Percentiles rank a stretch among this genome's conserved stretches.
Conservation (phyloP, 1,140 invertebrate genomes). For the Pseudomyrmex sp. region DNA sequence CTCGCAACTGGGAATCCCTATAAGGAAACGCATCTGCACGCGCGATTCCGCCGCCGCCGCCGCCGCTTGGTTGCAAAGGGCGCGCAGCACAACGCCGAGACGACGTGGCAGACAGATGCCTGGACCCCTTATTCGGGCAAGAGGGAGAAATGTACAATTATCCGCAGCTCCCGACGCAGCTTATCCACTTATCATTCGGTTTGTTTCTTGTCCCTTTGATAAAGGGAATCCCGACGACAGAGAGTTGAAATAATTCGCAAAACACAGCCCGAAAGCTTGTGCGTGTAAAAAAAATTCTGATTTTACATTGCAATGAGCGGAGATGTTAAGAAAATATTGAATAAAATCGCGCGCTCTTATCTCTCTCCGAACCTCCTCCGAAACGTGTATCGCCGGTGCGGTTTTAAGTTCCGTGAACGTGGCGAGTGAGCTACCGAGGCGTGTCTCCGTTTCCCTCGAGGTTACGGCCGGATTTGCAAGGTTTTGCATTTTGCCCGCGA, state of each 20-base stretch:
- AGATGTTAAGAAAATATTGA: not conserved
- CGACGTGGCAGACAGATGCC: slow-evolving; percentile 66
- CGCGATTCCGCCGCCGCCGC: slow-evolving; percentile 58
- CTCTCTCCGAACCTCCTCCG: slow-evolving; percentile 20
- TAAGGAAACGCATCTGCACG: slow-evolving; percentile 79
- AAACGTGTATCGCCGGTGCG: slow-evolving; percentile 43
- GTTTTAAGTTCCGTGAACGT: slow-evolving; percentile 58
- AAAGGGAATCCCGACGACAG: not conserved
- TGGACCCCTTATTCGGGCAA: slow-evolving; percentile 21
- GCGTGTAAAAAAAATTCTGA: no score
- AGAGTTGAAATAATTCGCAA: not conserved
- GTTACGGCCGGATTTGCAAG: slow-evolving; percentile 53
- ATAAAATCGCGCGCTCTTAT: not conserved
- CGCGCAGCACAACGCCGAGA: slow-evolving; percentile 33
- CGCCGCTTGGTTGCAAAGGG: slow-evolving; percentile 8
- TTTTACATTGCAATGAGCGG: not conserved
- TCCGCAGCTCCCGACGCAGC: no score
- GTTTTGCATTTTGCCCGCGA: slow-evolving; percentile 33
- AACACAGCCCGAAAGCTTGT: no score
- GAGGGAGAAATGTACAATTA: not conserved
- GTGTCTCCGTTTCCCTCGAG: slow-evolving; percentile 69
- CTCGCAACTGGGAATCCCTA: slow-evolving; percentile 62
- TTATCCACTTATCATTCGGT: not conserved
- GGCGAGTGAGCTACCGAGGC: slow-evolving; percentile 60
- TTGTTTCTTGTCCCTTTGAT: not conserved